These are phyloP conservation scores for Nematolebias whitei DNA, from an alignment of 2,113 vertebrate genomes.

Conservation along the genomic window DNA sequence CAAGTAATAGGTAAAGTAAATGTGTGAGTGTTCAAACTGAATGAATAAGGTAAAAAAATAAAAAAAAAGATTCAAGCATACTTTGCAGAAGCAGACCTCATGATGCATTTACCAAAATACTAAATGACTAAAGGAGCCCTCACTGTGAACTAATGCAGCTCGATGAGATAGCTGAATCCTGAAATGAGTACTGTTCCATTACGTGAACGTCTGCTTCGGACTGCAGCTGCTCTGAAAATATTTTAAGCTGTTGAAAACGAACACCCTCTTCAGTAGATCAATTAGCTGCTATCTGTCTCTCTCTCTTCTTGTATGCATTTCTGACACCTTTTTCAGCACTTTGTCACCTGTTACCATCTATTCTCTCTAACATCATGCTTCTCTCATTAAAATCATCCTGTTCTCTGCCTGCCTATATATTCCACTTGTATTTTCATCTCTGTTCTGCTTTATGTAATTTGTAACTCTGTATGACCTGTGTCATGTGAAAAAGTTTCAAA, in stretches of 20 bases:
- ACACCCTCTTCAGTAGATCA: slow-evolving; percentile 56
- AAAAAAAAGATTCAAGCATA: slow-evolving; percentile 43
- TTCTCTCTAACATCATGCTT: not conserved
- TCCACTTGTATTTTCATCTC: slow-evolving; percentile 21
- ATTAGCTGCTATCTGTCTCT: slow-evolving; percentile 43
- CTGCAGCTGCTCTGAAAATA: slow-evolving; percentile 47
- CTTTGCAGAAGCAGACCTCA: slow-evolving; percentile 31
- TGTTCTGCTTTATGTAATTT: slow-evolving; percentile 40
- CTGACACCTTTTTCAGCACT: slow-evolving; percentile 19
- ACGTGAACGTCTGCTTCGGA: slow-evolving; percentile 39
- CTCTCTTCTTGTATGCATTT: slow-evolving; percentile 18
- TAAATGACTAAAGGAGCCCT: slow-evolving; percentile 57
- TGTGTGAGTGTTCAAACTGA: not conserved
- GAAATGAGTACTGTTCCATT: slow-evolving; percentile 47
- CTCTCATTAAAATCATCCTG: slow-evolving; percentile 13
- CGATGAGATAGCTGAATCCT: slow-evolving; percentile 43
- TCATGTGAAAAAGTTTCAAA: slow-evolving; percentile 22
- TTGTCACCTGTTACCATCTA: slow-evolving; percentile 24
- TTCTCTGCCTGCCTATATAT: slow-evolving; percentile 32
- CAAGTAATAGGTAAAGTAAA: not conserved
- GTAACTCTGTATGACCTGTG: slow-evolving; percentile 34
- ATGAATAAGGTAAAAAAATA: not conserved
- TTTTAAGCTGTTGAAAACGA: slow-evolving; percentile 61
- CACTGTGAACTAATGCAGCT: slow-evolving; percentile 56
- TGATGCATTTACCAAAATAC: slow-evolving; percentile 38